phyloP scores from a whole-genome alignment of 2,797 vertebrate genomes.

The Cuculus canorus region DNA sequence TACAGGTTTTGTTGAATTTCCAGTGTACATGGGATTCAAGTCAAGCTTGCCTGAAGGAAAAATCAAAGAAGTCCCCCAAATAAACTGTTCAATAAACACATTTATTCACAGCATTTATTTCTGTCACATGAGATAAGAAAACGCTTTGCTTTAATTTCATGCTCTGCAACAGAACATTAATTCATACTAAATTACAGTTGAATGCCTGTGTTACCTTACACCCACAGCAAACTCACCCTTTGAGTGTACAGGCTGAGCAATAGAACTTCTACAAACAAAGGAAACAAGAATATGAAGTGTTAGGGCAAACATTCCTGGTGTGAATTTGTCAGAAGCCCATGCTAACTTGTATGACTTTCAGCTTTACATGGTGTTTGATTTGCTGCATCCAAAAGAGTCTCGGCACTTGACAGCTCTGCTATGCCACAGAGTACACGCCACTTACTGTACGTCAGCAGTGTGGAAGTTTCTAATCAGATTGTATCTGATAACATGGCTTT shows the following conservation, averaged over 20 bases:
- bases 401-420: not conserved
- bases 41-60: not conserved
- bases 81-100: not conserved
- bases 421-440: not conserved
- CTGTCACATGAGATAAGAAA: not conserved
- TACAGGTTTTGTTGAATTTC: not conserved
- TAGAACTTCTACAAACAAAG: not conserved
- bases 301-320: not conserved
- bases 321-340: not conserved
- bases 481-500: slow-evolving; percentile 39
- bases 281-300: not conserved
- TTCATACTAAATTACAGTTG: not conserved
- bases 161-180: not conserved
- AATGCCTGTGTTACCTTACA: slow-evolving; percentile 15
- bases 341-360: not conserved
- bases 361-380: not conserved
- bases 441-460: slow-evolving; percentile 21
- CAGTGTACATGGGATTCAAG: not conserved
- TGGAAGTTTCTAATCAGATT: slow-evolving; percentile 51
- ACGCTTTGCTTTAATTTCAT: slow-evolving; percentile 27
- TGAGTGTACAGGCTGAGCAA: not conserved
- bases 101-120: slow-evolving; percentile 1
- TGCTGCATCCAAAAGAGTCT: not conserved
- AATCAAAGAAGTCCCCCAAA: not conserved
- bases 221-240: not conserved